Conservation (phyloP, 2,888 invertebrate genomes). For the Chymomyza caudatula region DNA sequence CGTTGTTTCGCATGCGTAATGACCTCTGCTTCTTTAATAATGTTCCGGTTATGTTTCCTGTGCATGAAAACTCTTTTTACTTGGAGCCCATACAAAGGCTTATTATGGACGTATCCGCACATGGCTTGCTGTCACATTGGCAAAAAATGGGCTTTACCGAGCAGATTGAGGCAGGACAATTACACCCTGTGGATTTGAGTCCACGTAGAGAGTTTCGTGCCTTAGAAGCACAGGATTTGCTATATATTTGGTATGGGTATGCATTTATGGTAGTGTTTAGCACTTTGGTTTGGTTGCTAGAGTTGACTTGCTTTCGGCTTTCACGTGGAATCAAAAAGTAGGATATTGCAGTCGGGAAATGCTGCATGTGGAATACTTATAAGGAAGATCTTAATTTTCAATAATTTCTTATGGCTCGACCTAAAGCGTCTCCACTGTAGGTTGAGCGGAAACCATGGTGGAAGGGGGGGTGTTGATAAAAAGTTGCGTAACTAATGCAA, state of each 20-base stretch:
- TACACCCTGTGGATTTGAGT: conserved; percentile 53
- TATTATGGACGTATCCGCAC: conserved; percentile 52
- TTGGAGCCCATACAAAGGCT: conserved; percentile 45
- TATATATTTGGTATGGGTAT: conserved; percentile 63
- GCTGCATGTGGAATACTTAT: too few species aligned
- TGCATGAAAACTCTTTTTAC: conserved; percentile 69
- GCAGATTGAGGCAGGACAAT: conserved; percentile 52
- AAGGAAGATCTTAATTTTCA: too few species aligned
- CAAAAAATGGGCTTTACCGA: conserved; percentile 52
- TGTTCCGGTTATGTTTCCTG: conserved; percentile 64
- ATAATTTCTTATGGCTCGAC: too few species aligned
- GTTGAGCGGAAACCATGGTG: too few species aligned
- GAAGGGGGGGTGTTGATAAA: too few species aligned
- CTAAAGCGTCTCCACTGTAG: too few species aligned
- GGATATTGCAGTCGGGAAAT: too few species aligned
- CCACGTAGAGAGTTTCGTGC: conserved; percentile 45
- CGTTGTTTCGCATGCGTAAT: conserved; percentile 56
- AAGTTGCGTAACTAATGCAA: too few species aligned
- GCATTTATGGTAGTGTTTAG: conserved; percentile 46
- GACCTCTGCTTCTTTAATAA: conserved; percentile 68
- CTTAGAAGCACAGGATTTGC: conserved; percentile 62
- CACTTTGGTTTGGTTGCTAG: conserved; percentile 42
- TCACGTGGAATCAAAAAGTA: not conserved
- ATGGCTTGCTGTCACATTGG: conserved; percentile 60
- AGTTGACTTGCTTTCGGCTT: conserved; percentile 26